These are phyloP conservation scores for Shinisaurus crocodilurus DNA, from an alignment of 2,113 vertebrate species.

Conservation along the genomic window DNA sequence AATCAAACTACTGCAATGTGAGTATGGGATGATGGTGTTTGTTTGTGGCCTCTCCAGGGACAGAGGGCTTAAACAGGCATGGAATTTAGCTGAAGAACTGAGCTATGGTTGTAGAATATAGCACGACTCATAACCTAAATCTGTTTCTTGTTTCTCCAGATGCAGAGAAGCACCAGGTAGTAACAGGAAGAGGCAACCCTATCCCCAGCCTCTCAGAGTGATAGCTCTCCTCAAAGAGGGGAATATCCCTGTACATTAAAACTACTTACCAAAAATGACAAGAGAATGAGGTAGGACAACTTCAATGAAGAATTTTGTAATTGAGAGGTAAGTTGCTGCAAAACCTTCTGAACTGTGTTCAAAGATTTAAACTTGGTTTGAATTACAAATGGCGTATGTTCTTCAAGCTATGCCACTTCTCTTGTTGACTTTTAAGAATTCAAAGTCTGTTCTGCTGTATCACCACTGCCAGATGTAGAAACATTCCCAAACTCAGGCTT, in stretches of 20 bases:
- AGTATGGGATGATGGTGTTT: neutral
- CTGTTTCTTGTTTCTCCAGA: neutral
- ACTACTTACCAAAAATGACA: neutral
- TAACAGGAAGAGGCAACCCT: neutral
- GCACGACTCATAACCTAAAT: neutral
- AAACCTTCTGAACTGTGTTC: rapidly evolving
- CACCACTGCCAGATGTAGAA: slow-evolving; percentile 39
- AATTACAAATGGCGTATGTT: neutral
- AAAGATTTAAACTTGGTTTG: neutral
- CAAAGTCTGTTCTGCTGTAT: slow-evolving; percentile 33
- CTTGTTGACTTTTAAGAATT: neutral
- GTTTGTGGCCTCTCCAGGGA: neutral
- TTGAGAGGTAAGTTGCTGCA: neutral
- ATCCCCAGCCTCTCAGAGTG: neutral
- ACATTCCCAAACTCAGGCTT: slow-evolving; percentile 29
- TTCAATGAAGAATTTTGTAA: neutral
- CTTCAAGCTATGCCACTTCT: neutral
- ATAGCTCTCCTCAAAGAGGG: neutral
- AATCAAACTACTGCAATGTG: neutral
- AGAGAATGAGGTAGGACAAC: neutral
- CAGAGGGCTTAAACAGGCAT: neutral
- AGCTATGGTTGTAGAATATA: neutral
- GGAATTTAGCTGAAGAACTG: neutral
- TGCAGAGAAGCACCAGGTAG: neutral
- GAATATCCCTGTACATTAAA: neutral